phyloP scores from a whole-genome alignment of 2,797 vertebrate species.

The Heterohyrax brucei region DNA sequence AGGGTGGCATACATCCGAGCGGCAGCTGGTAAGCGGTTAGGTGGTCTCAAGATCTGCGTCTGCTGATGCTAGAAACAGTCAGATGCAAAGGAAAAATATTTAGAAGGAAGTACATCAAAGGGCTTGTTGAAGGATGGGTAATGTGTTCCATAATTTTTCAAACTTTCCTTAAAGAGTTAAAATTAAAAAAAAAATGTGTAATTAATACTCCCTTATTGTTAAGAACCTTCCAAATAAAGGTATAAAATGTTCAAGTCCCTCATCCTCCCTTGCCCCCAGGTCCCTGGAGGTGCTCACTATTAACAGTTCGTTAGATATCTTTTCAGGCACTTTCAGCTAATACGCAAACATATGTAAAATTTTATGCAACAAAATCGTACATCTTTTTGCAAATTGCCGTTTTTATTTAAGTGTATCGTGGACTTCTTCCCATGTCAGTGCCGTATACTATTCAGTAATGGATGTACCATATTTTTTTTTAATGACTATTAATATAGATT shows the following conservation, averaged over 20 bases:
- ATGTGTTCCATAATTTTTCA: conserved; percentile 14
- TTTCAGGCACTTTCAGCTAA: conserved; percentile 18
- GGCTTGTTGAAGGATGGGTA: conserved; percentile 20
- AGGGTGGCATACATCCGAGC: too few species aligned
- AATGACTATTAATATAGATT: not conserved
- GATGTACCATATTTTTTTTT: not conserved
- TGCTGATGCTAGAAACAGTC: not conserved
- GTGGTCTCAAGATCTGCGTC: not conserved
- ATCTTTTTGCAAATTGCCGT: not conserved
- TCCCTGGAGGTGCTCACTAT: not conserved
- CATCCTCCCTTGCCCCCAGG: not conserved
- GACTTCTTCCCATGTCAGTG: not conserved
- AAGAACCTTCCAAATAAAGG: not conserved
- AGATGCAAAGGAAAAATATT: not conserved
- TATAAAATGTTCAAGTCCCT: not conserved
- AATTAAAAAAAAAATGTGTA: not conserved
- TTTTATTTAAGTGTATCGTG: conserved; percentile 24
- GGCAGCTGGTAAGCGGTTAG: not conserved
- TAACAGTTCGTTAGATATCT: not conserved
- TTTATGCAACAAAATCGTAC: not conserved
- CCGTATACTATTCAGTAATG: not conserved
- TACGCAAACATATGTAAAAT: not conserved
- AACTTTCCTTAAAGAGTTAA: conserved; percentile 15
- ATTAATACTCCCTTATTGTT: not conserved
- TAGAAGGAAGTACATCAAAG: conserved; percentile 12